These are phyloP conservation scores for Rhinoraja longicauda DNA, from an alignment of 2,797 vertebrate genomes.

Conservation along the genomic window DNA sequence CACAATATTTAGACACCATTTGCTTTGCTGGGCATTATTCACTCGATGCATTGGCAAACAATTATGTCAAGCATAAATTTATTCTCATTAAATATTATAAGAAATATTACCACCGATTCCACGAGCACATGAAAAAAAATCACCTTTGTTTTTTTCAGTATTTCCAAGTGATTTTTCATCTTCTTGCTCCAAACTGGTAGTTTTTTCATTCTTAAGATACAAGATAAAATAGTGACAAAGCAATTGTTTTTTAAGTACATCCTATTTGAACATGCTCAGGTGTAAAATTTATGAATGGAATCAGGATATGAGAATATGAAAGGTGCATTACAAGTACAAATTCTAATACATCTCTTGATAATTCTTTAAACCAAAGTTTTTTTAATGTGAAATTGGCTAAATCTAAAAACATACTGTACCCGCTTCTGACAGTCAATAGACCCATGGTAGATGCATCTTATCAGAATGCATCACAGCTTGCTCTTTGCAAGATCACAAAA, in stretches of 20 bases:
- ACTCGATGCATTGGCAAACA: background rate
- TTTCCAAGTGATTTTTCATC: background rate
- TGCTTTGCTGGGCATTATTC: background rate
- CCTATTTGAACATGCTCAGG: background rate
- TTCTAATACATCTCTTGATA: background rate
- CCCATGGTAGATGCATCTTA: too few relatives aligned
- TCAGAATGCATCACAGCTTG: too few relatives aligned
- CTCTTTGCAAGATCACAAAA: too few relatives aligned
- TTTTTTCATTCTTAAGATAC: background rate
- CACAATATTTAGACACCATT: background rate
- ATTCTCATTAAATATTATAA: background rate
- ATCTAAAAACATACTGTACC: background rate
- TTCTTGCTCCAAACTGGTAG: background rate
- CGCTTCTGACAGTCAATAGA: too few relatives aligned
- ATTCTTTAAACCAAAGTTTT: background rate
- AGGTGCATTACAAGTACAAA: background rate
- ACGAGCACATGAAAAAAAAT: background rate
- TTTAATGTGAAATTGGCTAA: background rate
- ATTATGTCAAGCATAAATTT: background rate
- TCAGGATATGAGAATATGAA: background rate
- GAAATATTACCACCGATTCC: background rate
- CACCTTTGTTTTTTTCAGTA: constrained; percentile 13
- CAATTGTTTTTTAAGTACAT: background rate
- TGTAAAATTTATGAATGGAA: background rate
- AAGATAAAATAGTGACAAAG: background rate